phyloP scores from a whole-genome alignment of 2,113 vertebrate genomes.

The Chionis minor region DNA sequence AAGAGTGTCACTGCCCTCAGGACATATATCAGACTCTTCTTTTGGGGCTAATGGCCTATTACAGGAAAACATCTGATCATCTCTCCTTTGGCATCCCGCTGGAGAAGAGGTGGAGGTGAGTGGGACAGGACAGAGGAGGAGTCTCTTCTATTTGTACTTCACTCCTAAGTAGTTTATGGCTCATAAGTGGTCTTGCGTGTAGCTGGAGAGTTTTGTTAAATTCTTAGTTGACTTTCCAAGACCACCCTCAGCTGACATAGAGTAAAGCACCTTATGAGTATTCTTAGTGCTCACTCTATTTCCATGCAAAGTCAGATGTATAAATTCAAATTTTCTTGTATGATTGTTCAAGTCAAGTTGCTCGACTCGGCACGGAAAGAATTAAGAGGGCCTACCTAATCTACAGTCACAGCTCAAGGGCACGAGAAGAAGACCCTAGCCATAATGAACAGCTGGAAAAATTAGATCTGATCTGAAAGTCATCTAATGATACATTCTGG shows the following conservation, averaged over 20 bases:
- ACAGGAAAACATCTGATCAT: neutral
- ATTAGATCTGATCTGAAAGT: neutral
- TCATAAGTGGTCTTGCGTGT: fast-evolving
- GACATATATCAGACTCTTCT: neutral
- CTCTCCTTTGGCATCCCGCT: neutral
- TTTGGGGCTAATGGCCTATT: neutral
- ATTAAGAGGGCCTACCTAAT: neutral
- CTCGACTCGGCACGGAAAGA: neutral
- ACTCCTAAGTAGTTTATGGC: neutral
- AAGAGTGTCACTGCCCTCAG: neutral
- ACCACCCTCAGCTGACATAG: neutral
- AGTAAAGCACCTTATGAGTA: neutral
- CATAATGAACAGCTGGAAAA: neutral
- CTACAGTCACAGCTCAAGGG: neutral
- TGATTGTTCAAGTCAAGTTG: neutral
- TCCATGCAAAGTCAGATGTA: neutral
- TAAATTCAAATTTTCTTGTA: neutral
- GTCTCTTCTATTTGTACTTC: neutral
- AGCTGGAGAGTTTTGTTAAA: neutral
- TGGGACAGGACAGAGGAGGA: neutral
- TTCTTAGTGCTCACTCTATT: neutral
- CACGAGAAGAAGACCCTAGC: neutral
- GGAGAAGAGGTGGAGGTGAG: neutral
- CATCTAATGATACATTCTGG: fast-evolving
- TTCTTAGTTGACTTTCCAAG: neutral